Evolutionary conservation across 2,797 vertebrate genomes (phyloP).

Genomic region (Pseudochirops corinnae): DNA sequence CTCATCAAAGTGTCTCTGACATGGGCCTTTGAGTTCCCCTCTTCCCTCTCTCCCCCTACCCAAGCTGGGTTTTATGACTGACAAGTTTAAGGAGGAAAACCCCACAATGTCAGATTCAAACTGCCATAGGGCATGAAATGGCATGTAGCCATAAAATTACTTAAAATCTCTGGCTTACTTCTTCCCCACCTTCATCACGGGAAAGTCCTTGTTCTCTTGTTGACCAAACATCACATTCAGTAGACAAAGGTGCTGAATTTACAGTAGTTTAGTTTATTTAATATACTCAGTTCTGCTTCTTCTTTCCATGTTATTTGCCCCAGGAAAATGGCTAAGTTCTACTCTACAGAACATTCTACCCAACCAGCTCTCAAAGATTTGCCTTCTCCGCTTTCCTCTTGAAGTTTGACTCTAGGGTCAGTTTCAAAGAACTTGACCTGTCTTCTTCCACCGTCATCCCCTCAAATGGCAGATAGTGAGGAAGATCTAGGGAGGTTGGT

Average conservation of each 20-base stretch:
- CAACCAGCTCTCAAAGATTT: background rate
- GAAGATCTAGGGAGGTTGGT: background rate
- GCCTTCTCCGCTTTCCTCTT: background rate
- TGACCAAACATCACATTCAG: background rate
- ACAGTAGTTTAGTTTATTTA: background rate
- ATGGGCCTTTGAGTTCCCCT: background rate
- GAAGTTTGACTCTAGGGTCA: background rate
- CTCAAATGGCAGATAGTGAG: background rate
- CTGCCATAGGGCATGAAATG: background rate
- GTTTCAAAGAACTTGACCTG: background rate
- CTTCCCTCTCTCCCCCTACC: background rate
- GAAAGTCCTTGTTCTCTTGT: background rate
- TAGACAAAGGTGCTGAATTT: background rate
- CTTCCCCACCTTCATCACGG: background rate
- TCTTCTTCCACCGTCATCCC: background rate
- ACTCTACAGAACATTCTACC: background rate
- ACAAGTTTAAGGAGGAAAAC: background rate
- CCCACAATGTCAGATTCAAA: background rate
- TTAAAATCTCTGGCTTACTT: background rate
- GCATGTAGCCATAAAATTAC: background rate
- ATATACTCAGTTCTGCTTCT: background rate
- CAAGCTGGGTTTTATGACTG: background rate
- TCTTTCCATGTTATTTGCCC: background rate
- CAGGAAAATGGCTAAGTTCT: background rate
- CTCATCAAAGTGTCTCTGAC: background rate